Evolutionary conservation across 92 coral and sea anemone genomes (phyloP), one percentile per base, ranked within the genome.

Genomic region (Plumapathes pennacea): DNA sequence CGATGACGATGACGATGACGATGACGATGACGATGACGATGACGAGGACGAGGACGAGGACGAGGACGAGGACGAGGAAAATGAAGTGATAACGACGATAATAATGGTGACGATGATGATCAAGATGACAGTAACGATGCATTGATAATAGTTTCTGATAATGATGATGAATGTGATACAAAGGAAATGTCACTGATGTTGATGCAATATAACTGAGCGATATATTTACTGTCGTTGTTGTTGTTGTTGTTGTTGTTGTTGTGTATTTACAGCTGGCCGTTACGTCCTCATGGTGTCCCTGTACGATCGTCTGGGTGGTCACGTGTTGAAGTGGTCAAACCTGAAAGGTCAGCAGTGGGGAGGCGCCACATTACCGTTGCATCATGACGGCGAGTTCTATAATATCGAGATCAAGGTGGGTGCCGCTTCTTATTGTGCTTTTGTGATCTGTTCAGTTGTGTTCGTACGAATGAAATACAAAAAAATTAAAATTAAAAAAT

Each of bases 291-390:
- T 92, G 98, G 98, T 86, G 54, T 92, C 98, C 5, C 73, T 92
- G 56, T 86, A 92, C 74, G 98, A 92, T 65, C 96, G 98, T 46
- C 78, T 92, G 38, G 98, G 98, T 20, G 98, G 98, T 34, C 98
- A 92, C 64, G 98, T 92, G 11, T 67, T 88, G 54, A 92, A 92
- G 46, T 92, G 98, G 98, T 92, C 98, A 50, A 92, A 81, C 37
- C 95, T 92, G 8, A 92, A 92, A 59, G 98, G 98, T 1, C 98
- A 92, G 60, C 98, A 92, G 76, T 92, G 98, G 98, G 98, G 98
- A 2, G 98, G 98, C n/a, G 98, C 98, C 2, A 88, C 98, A 0
- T 58, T 92, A 15, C 98, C 98, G 3, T 73, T 92, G n/a, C 88
- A 84, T 25, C 98, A 92, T 54, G 98, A 88, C 32, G 98, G 98